Conservation (phyloP, 2,888 invertebrate genomes). For the Tubulanus polymorphus region DNA sequence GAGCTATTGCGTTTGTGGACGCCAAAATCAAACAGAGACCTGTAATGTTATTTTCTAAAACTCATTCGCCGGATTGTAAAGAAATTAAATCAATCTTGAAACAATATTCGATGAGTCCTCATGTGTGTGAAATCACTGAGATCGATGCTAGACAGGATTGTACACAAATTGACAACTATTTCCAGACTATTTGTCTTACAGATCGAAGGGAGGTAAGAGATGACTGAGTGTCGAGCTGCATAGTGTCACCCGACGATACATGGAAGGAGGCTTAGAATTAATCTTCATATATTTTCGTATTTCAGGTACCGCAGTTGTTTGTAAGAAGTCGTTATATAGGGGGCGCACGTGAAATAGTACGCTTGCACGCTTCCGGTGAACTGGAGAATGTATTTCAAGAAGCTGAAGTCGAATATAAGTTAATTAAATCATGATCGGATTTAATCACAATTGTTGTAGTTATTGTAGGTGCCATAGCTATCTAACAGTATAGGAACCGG, state of each 20-base stretch:
- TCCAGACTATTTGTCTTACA: conserved; percentile 43
- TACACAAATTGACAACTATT: conserved; percentile 48
- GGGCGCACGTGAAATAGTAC: conserved; percentile 35
- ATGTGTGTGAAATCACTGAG: conserved; percentile 39
- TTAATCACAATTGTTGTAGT: too few species aligned
- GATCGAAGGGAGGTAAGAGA: conserved; percentile 39
- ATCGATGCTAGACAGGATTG: conserved; percentile 48
- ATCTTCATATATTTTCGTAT: too few species aligned
- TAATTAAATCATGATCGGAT: too few species aligned
- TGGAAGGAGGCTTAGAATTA: not conserved
- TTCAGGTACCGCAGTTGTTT: conserved; percentile 47
- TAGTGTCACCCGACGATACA: not conserved
- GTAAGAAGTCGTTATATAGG: conserved; percentile 39
- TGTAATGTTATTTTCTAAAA: conserved; percentile 43
- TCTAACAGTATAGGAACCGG: too few species aligned
- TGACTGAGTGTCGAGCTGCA: not conserved
- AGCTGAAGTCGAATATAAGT: too few species aligned
- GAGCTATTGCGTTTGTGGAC: conserved; percentile 45
- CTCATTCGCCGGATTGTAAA: conserved; percentile 34
- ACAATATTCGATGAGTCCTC: conserved; percentile 28
- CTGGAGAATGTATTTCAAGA: conserved; percentile 28
- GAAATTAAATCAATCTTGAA: conserved; percentile 27
- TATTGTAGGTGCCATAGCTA: too few species aligned
- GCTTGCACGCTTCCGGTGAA: conserved; percentile 33
- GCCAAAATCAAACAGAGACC: conserved; percentile 39